Conservation (phyloP, 37 sponge, comb jelly and placozoan genomes). For the Mnemiopsis leidyi region DNA sequence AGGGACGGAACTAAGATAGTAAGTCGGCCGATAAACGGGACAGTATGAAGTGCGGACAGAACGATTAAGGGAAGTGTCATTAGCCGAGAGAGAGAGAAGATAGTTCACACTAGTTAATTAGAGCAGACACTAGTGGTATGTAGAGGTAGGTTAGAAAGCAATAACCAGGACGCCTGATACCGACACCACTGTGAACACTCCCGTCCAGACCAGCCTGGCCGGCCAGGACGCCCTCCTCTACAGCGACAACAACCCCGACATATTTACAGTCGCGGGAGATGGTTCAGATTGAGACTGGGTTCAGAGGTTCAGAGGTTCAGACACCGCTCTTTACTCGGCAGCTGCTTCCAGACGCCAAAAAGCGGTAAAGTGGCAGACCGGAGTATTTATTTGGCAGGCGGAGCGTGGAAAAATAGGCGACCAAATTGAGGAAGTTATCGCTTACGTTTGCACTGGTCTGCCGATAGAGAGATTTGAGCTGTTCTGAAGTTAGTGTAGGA, state of each 20-base stretch:
- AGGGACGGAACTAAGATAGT: not conserved
- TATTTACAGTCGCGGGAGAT: not conserved
- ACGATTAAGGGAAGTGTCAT: not conserved
- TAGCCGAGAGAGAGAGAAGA: not conserved
- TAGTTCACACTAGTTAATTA: not conserved
- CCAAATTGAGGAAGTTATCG: no score
- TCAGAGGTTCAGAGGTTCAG: no score
- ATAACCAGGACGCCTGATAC: no score
- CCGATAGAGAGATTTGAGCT: constrained; percentile 16
- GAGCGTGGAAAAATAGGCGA: no score
- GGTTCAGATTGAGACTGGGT: no score
- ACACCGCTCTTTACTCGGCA: no score
- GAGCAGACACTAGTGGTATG: not conserved
- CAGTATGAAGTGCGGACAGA: not conserved
- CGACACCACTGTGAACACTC: not conserved
- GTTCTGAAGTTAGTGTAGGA: not conserved
- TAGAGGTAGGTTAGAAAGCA: not conserved
- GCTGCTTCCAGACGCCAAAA: no score
- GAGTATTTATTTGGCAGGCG: no score
- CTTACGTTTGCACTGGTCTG: constrained; percentile 14
- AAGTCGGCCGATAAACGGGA: not conserved
- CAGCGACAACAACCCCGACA: no score
- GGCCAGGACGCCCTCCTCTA: no score
- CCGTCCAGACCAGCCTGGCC: no score
- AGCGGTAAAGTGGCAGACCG: no score